Evolutionary conservation across 2,797 vertebrate species (phyloP).

Genomic region (Anableps anableps): DNA sequence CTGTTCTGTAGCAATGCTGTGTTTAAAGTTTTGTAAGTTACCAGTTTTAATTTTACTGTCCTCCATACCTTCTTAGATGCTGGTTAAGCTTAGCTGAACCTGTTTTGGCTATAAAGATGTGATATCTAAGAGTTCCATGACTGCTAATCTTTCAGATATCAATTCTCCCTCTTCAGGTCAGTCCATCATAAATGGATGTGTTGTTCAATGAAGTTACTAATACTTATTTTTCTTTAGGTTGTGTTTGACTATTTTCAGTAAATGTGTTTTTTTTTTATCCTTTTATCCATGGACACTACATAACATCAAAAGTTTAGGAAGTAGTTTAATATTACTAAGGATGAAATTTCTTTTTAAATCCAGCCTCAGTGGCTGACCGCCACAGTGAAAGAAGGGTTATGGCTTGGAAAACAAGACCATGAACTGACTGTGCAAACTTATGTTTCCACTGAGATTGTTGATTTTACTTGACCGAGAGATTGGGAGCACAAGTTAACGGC

Average conservation of each 20-base stretch:
- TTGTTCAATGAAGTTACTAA: neutral
- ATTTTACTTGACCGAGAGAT: conserved; percentile 41
- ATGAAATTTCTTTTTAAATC: neutral
- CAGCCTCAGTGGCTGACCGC: neutral
- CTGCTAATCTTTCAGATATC: neutral
- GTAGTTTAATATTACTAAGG: neutral
- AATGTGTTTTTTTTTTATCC: neutral
- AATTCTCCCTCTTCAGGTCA: neutral
- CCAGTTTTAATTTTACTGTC: neutral
- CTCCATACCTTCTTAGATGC: neutral
- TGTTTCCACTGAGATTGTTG: conserved; percentile 21
- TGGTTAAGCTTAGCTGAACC: neutral
- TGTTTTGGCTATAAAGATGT: neutral
- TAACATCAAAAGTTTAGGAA: neutral
- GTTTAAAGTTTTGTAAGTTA: too few relatives aligned
- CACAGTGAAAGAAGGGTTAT: neutral
- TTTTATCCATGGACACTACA: neutral
- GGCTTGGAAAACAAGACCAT: conserved; percentile 6
- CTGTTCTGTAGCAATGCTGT: too few relatives aligned
- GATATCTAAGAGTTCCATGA: neutral
- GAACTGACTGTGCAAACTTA: conserved; percentile 23
- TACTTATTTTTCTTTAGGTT: neutral
- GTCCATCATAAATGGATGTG: neutral
- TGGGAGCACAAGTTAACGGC: conserved; percentile 49
- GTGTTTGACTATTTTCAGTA: neutral